Base-by-base conservation (phyloP, 1,140 invertebrate genomes). In the Steinernema khuongi region DNA sequence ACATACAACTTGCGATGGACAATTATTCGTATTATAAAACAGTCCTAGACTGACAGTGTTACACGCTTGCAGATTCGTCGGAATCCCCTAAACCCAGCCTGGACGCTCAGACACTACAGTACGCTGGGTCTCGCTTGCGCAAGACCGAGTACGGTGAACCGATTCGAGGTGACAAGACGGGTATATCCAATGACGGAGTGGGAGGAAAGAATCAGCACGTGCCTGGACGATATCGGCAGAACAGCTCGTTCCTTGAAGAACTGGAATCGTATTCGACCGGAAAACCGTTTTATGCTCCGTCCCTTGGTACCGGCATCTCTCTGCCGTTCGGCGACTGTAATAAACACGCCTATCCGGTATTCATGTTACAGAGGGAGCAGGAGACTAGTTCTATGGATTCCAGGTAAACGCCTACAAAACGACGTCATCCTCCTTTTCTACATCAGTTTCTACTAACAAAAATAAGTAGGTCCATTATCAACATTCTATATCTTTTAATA, bases 21-120 rank as follows among this genome's bases (percentile, higher is more conserved):
- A 41, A n/a, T 41, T 7, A 11, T n/a, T 41, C 36, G 7, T 41
- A 41, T 41, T 41, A 11, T 41, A 7, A 41, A 41, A 41, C 36
- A 11, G n/a, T n/a, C 36, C n/a, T 41, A 7, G n/a, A 41, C 7
- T 11, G n/a, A 11, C 7, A 11, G 36, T 41, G 1, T 71, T 30
- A 28, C 26, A 17, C 66, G 19, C 30, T 76, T 75, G 19, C 30
- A 75, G 77, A 75, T 75, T 66, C 77, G 76, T 22, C 72, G 71
- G 60, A 71, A 68, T 33, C 75, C 22, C 19, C 75, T 72, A 68
- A 72, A 68, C 75, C 77, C 77, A 70, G 29, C 50, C 70, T 78
- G 76, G 75, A 78, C 77, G 31, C 76, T 78, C 1, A 36, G 77
- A 72, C 77, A 78, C 33, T 78, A 78, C 77, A 78, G 77, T 76